A percentile compares a stretch with the other conserved stretches of the same genome.
Conservation (phyloP, 2,113 vertebrate genomes). For the Istiophorus platypterus region DNA sequence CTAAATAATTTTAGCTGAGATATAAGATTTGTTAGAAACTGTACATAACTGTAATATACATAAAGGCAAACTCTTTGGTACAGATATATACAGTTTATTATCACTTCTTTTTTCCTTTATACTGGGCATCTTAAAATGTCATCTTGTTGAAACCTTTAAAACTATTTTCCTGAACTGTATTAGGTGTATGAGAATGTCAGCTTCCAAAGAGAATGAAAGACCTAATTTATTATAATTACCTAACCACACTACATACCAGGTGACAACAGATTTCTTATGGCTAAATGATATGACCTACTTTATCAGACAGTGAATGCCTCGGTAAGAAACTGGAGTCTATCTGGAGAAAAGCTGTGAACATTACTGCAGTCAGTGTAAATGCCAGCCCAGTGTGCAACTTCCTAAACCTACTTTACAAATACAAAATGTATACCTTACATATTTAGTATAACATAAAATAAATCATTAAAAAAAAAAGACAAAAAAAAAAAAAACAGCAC, state of each 20-base stretch:
- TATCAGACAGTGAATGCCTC: conserved; percentile 50
- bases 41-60: conserved; percentile 89
- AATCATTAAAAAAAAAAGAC: conserved; percentile 12
- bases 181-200: conserved; percentile 74
- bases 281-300: conserved; percentile 59
- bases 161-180: conserved; percentile 72
- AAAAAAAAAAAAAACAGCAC: conserved; percentile 54
- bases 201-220: conserved; percentile 66
- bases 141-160: conserved; percentile 67
- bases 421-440: conserved; percentile 76
- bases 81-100: conserved; percentile 85
- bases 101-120: conserved; percentile 56
- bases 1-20: conserved; percentile 85
- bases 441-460: conserved; percentile 53
- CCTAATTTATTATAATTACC: conserved; percentile 45
- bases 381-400: conserved; percentile 77
- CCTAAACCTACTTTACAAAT: conserved; percentile 77
- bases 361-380: conserved; percentile 66
- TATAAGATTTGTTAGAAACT: conserved; percentile 88
- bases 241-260: conserved; percentile 59
- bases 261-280: conserved; percentile 38
- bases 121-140: conserved; percentile 63
- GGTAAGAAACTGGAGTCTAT: conserved; percentile 39
- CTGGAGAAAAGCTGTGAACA: conserved; percentile 55
- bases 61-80: conserved; percentile 89